Base-by-base conservation (phyloP, 2,113 vertebrate species). In the Larimichthys crocea region DNA sequence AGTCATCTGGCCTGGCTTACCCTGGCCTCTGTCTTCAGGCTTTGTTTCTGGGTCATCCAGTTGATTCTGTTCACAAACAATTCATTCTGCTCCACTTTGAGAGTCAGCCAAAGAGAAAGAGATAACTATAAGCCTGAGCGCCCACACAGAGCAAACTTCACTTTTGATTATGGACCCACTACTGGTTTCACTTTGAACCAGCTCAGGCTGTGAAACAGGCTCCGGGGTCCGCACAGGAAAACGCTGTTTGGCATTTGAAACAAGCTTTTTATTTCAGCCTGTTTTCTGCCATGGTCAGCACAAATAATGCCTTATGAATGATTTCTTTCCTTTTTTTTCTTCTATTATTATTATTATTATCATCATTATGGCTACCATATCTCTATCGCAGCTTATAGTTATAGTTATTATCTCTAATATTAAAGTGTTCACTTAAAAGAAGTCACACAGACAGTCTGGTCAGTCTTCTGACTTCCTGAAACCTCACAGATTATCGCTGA, bases 11-110 rank as follows among this genome's bases (percentile, higher is more conserved):
- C 67, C 61, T 14, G 67, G 65, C 35, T 77, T 19, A 9, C 31
- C 53, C 62, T 17, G 52, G 48, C 55, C 53, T 78, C 22, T 73
- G 10, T 80, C 55, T 50, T 35, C 49, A 46, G 57, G 75, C 74
- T 85, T 75, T 64, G 56, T 91, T 92, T 91, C 91, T 89, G 88
- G 92, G 92, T 90, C 90, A 89, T 40, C 66, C 76, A 44, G 79
- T 69, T 46, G 70, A 87, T 77, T 76, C 48, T 80, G 55, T 48
- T 76, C 82, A 56, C 70, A 85, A 84, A 86, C 78, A 68, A 80
- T 84, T 82, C 60, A 57, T 86, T 75, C 67, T 83, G 68, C 80
- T 92, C 71, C 75, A 74, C 73, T 86, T 73, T 83, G 75, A 88
- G 84, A 86, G 82, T 74, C 82, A 76, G 82, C 82, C 76, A 83